Evolutionary conservation across 2,888 invertebrate species (phyloP), one percentile per base, ranked within the genome.

Genomic region (Cecidostiba fungosa): DNA sequence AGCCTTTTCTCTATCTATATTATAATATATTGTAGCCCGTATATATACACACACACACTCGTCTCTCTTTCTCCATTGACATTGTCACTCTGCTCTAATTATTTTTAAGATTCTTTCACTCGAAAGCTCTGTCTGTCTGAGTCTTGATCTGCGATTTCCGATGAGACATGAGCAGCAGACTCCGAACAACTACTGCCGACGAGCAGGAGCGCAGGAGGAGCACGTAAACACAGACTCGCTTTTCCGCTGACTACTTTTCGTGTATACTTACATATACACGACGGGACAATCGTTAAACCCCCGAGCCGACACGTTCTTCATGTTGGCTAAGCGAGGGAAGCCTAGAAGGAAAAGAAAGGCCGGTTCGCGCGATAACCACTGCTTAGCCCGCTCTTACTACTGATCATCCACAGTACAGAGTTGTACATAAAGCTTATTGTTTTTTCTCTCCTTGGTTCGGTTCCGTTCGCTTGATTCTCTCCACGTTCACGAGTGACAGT

Each of bases 151-250:
- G 19, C 50, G 5, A 50, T 50, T 8, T 59, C 54, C 54, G 54
- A 59, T 59, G 54, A 59, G 54, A 59, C 54, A 59, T n/a, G 54
- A 59, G 54, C 54, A 8, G n/a, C 54, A 1, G 54, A 59, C 93
- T 92, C 92, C 92, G 93, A 92, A 92, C 92, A 91, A 92, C 91
- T 90, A 91, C 89, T 91, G 89, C 91, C 89, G 91, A 90, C 8
- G 87, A 69, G 19, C n/a, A 23, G 16, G 10, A 0, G 59, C 23
- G 23, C 59, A 59, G 23, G 59, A 29, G 66, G 66, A 59, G 54
- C 54, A 59, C 54, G 54, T 59, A n/a, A 59, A 59, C 54, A 19
- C 43, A 32, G 36, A 72, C 10, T 10, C 10, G 36, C 66, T 72
- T 23, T 72, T n/a, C n/a, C 72, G 70, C 19, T 59, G 54, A 59